Conservation (phyloP, 2,113 vertebrate genomes). For the Sinocyclocheilus anophthalmus region DNA sequence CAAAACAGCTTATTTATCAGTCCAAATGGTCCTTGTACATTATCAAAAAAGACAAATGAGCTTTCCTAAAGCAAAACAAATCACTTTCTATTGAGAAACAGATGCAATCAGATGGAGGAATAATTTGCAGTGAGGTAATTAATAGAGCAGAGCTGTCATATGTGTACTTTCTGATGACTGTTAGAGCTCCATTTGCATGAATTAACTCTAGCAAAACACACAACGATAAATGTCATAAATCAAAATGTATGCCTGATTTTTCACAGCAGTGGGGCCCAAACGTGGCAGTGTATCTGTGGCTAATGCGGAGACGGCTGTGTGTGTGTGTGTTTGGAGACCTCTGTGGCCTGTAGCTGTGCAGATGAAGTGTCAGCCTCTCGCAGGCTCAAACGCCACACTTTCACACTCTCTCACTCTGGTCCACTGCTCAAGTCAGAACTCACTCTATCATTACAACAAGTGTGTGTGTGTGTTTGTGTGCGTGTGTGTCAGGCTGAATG, state of each 20-base stretch:
- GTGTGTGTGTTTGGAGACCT: conserved; percentile 28
- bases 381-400: conserved; percentile 65
- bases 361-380: conserved; percentile 69
- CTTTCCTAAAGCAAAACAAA: conserved; percentile 30
- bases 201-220: conserved; percentile 33
- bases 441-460: conserved; percentile 59
- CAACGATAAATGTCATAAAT: conserved; percentile 30
- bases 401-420: conserved; percentile 74
- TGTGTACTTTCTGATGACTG: conserved; percentile 35
- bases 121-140: conserved; percentile 48
- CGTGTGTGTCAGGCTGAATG: conserved; percentile 27
- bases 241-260: conserved; percentile 32
- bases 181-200: conserved; percentile 43
- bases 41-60: neutral
- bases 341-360: conserved; percentile 67
- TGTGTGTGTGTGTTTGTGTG: conserved; percentile 20
- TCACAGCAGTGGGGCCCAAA: neutral
- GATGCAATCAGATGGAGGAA: conserved; percentile 41
- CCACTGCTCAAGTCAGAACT: conserved; percentile 57
- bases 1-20: neutral
- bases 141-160: conserved; percentile 44
- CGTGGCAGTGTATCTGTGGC: conserved; percentile 45
- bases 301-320: conserved; percentile 48
- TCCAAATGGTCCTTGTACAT: neutral
- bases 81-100: conserved; percentile 38